These are phyloP conservation scores for Mesoligia furuncula DNA, from an alignment of 2,888 invertebrate species.

Conservation along the genomic window DNA sequence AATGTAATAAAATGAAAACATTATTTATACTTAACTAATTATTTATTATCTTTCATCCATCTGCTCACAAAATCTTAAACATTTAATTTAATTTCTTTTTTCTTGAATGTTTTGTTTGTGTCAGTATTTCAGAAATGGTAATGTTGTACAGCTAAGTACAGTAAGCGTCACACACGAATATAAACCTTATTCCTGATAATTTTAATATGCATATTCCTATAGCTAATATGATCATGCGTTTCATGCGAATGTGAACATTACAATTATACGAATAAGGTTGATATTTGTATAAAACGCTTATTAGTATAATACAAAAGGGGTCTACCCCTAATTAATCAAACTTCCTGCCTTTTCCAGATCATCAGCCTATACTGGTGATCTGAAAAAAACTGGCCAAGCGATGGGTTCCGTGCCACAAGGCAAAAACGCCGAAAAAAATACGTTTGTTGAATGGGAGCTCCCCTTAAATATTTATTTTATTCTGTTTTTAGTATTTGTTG, in stretches of 20 bases:
- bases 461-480: too few relatives aligned
- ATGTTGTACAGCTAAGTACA: background rate
- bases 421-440: too few relatives aligned
- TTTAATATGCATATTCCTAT: background rate
- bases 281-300: background rate
- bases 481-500: too few relatives aligned
- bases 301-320: background rate
- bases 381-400: background rate
- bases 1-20: too few relatives aligned
- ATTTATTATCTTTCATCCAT: too few relatives aligned
- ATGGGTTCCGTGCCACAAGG: too few relatives aligned
- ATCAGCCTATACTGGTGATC: background rate
- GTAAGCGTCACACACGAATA: background rate
- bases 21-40: too few relatives aligned
- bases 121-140: background rate
- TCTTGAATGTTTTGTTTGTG: background rate
- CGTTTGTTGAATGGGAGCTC: too few relatives aligned
- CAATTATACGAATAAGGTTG: background rate
- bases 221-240: background rate
- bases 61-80: too few relatives aligned
- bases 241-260: background rate
- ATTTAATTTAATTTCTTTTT: too few relatives aligned
- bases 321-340: background rate
- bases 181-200: background rate
- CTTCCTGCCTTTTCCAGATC: background rate